Evolutionary conservation across 2,888 invertebrate species (phyloP).

Genomic region (Malthinus flaveolus): DNA sequence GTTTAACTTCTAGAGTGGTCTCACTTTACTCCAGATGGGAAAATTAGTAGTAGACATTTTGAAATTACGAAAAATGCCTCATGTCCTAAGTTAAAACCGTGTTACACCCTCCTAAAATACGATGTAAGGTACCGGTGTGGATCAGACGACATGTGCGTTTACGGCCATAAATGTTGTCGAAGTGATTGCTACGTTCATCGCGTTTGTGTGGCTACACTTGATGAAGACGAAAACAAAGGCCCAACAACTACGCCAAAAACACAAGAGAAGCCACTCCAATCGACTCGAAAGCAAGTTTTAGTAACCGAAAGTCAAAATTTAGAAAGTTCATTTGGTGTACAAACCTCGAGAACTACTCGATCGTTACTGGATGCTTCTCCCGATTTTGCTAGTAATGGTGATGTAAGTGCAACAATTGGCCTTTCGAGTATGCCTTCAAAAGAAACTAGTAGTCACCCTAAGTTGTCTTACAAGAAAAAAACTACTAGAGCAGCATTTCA

Average conservation of each 20-base stretch:
- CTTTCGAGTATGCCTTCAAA: too few relatives aligned
- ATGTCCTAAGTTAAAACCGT: conserved; percentile 9
- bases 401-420: too few relatives aligned
- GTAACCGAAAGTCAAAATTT: too few relatives aligned
- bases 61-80: not conserved
- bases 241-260: not conserved
- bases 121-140: conserved; percentile 12
- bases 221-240: conserved; percentile 1
- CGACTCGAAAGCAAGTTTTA: too few relatives aligned
- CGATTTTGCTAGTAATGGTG: too few relatives aligned
- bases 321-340: too few relatives aligned
- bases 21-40: not conserved
- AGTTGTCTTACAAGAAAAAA: too few relatives aligned
- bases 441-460: too few relatives aligned
- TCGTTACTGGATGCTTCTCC: too few relatives aligned
- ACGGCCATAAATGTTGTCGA: conserved; percentile 16
- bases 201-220: conserved; percentile 11
- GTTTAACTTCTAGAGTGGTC: not conserved
- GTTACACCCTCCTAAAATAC: conserved; percentile 9
- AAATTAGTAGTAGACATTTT: not conserved
- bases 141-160: conserved; percentile 3
- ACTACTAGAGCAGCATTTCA: too few relatives aligned
- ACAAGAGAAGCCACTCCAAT: too few relatives aligned
- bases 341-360: too few relatives aligned
- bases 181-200: conserved; percentile 18